Conservation (phyloP, 1,140 invertebrate genomes). For the Dendroctonus valens region DNA sequence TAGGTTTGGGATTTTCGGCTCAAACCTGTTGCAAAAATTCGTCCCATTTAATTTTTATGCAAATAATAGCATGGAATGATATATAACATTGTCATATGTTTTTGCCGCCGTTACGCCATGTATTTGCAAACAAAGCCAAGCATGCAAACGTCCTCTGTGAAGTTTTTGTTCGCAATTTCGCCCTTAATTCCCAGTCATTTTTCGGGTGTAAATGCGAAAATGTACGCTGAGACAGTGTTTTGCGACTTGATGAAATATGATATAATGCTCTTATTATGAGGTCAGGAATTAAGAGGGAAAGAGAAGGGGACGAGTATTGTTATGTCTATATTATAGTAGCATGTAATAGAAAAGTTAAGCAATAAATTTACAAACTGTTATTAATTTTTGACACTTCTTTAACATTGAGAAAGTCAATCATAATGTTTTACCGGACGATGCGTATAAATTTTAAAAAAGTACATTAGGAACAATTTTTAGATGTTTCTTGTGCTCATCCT, state of each 20-base stretch:
- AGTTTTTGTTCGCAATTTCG: slow-evolving; percentile 15
- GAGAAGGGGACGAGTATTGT: too few relatives aligned
- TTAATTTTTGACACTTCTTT: too few relatives aligned
- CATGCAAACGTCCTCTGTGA: slow-evolving; percentile 7
- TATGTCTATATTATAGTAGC: too few relatives aligned
- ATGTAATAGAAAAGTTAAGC: too few relatives aligned
- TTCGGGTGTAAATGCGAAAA: slow-evolving; percentile 28
- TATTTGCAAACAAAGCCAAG: slow-evolving; percentile 17
- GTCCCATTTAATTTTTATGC: slow-evolving; percentile 17
- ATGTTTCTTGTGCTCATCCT: too few relatives aligned
- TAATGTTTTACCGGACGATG: too few relatives aligned
- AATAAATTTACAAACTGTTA: too few relatives aligned
- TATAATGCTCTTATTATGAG: slow-evolving; percentile 16
- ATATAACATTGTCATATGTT: slow-evolving; percentile 22
- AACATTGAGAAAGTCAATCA: too few relatives aligned
- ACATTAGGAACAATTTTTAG: too few relatives aligned
- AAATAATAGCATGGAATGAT: slow-evolving; percentile 14
- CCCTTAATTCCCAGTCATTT: slow-evolving; percentile 17
- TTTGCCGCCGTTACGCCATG: slow-evolving; percentile 13
- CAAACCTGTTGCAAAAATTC: slow-evolving; percentile 26
- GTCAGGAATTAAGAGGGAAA: neutral
- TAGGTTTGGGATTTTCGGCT: slow-evolving; percentile 15
- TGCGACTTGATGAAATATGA: slow-evolving; percentile 26
- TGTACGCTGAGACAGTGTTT: slow-evolving; percentile 22
- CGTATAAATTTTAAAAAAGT: too few relatives aligned